phyloP scores from a whole-genome alignment of 2,797 vertebrate genomes.

The Danio kyathit region DNA sequence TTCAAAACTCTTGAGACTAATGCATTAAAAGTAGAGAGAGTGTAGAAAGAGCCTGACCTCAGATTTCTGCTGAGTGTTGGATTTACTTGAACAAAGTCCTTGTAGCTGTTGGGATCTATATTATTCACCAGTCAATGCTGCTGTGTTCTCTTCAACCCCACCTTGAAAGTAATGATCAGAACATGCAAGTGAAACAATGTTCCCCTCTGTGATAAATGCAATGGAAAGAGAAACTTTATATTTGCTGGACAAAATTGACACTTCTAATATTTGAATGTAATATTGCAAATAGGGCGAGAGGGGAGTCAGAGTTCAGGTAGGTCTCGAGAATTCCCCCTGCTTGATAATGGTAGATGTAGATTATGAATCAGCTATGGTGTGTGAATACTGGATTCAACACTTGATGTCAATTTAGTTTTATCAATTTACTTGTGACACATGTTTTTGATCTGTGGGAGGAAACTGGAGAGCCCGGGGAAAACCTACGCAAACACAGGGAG shows the following conservation, averaged over 20 bases:
- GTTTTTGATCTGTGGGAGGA: too few relatives aligned
- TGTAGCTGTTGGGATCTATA: not conserved
- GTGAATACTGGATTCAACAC: too few relatives aligned
- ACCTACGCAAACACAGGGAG: too few relatives aligned
- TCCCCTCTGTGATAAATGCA: not conserved
- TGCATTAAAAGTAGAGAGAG: not conserved
- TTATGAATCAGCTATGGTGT: too few relatives aligned
- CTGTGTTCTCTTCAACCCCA: not conserved
- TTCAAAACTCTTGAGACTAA: slow-evolving; percentile 2
- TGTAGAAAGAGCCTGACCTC: slow-evolving; percentile 13
- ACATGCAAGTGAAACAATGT: slow-evolving; percentile 9
- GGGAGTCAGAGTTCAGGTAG: too few relatives aligned
- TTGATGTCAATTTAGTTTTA: too few relatives aligned
- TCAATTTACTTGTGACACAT: too few relatives aligned
- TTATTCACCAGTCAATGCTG: not conserved
- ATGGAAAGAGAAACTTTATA: slow-evolving; percentile 23
- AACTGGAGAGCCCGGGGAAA: too few relatives aligned
- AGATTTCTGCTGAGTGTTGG: slow-evolving; percentile 15
- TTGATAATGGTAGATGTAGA: too few relatives aligned
- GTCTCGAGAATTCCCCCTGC: too few relatives aligned
- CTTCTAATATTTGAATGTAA: too few relatives aligned
- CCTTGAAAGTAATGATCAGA: slow-evolving; percentile 34
- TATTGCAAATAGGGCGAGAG: too few relatives aligned
- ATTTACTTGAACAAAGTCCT: not conserved
- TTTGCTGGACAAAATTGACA: not conserved